Base-by-base conservation (phyloP, 1,140 invertebrate species). In the Rhizoglyphus robini region DNA sequence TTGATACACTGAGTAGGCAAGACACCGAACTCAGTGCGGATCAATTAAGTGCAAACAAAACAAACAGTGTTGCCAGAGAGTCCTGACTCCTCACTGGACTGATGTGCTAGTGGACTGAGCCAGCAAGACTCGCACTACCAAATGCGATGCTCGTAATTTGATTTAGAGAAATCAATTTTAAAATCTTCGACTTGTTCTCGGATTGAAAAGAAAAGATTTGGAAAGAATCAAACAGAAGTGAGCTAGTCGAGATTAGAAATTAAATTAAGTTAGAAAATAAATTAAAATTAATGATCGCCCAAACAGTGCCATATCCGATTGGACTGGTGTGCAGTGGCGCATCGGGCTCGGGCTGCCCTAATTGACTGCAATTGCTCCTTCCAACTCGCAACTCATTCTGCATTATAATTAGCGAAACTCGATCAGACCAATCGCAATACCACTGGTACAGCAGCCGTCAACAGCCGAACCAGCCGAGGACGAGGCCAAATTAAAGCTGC, bases 341-440 rank as follows among this genome's bases (percentile, higher is more conserved):
- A 8, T 41, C 36, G 36, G 8, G 36, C 8, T 11, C 36, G 36
- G 18, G 36, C 18, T 8, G 18, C 36, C 18, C 36, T 41, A 41
- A 54, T 54, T 27, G 51, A 54, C 8, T 54, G 51, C 51, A 54
- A 54, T 54, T 20, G 51, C 8, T 15, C 8, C 23, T n/a, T n/a
- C n/a, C n/a, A n/a, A n/a, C n/a, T n/a, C n/a, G n/a, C n/a, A n/a
- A 54, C 51, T 54, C 51, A 54, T 54, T 54, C 51, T 54, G 51
- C 51, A 54, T 54, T 54, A 32, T 54, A 54, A 54, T 54, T 54
- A 54, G 51, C 23, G 8, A 54, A 27, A 41, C 36, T 41, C 8
- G 36, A 41, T 8, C 8, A 41, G 18, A 8, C 36, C 36, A 32
- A 54, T 54, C 51, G 23, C 8, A 54, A 32, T 54, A n/a, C 51